These are phyloP conservation scores for Beris chalybata DNA, from an alignment of 2,888 invertebrate species.

Conservation along the genomic window DNA sequence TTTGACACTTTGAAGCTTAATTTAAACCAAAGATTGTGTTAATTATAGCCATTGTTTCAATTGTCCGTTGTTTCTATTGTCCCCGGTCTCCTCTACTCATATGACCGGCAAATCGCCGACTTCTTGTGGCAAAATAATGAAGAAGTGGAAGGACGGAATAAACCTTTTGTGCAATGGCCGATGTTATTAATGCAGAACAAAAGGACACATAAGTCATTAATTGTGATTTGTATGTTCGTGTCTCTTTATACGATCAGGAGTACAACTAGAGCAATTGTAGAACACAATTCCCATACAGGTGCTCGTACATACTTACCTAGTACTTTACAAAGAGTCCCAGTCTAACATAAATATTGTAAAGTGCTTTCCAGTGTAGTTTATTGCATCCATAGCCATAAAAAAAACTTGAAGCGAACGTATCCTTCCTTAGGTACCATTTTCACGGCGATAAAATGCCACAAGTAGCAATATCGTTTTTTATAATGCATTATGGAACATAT, in stretches of 20 bases:
- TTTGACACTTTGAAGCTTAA: no score
- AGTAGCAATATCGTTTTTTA: conserved; percentile 13
- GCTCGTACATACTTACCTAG: neutral
- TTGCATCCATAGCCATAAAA: conserved; percentile 26
- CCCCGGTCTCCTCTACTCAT: no score
- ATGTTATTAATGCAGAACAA: neutral
- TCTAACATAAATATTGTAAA: conserved; percentile 32
- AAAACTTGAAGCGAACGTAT: neutral
- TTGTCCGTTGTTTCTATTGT: no score
- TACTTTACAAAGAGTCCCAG: conserved; percentile 11
- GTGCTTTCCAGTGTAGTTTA: conserved; percentile 34
- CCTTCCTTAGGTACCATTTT: conserved; percentile 7
- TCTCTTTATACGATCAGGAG: neutral
- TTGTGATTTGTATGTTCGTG: conserved; percentile 22
- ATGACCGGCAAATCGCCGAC: no score
- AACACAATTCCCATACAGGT: neutral
- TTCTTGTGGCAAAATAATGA: no score
- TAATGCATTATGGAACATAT: conserved; percentile 5
- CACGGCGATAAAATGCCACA: conserved; percentile 19
- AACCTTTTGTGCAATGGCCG: no score
- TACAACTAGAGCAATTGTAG: neutral
- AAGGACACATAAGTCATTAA: conserved; percentile 13
- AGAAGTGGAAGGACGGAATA: no score
- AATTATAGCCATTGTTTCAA: no score
- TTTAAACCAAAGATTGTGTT: no score